Evolutionary conservation across 2,113 vertebrate genomes (phyloP).

Genomic region (Dendropsophus ebraccatus): DNA sequence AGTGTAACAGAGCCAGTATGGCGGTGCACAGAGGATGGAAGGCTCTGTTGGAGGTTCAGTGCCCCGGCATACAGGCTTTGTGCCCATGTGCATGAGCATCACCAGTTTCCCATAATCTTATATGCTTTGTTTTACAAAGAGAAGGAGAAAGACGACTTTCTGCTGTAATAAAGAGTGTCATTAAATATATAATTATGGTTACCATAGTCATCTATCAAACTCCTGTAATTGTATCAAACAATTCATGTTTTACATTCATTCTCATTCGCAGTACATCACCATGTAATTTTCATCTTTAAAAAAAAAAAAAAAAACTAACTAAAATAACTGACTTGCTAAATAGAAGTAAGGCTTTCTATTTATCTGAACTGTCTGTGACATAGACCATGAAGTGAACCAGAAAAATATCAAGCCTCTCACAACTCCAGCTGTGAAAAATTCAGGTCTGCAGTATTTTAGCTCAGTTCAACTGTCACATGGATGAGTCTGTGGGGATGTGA

Average conservation of each 20-base stretch:
- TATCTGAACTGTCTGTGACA: slow-evolving; percentile 45
- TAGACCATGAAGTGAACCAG: slow-evolving; percentile 52
- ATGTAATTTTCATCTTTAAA: slow-evolving; percentile 13
- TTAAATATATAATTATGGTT: slow-evolving; percentile 8
- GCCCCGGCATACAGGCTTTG: too few relatives aligned
- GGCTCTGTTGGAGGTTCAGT: too few relatives aligned
- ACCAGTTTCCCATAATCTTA: neutral
- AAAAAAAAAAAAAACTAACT: neutral
- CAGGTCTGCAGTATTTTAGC: slow-evolving; percentile 46
- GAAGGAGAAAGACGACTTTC: neutral
- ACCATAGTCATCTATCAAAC: neutral
- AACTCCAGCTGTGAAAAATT: slow-evolving; percentile 55
- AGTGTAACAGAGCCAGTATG: too few relatives aligned
- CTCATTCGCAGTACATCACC: neutral
- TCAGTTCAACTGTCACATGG: slow-evolving; percentile 52
- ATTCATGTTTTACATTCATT: neutral
- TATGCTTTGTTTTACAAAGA: neutral
- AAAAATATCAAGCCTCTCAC: slow-evolving; percentile 47
- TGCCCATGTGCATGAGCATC: too few relatives aligned
- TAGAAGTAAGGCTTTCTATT: slow-evolving; percentile 7
- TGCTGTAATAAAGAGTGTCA: neutral
- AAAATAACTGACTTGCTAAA: slow-evolving; percentile 4
- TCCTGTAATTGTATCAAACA: neutral
- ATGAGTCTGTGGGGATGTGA: slow-evolving; percentile 52
- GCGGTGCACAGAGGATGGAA: too few relatives aligned